Percentiles rank a stretch among this genome's conserved stretches.
phyloP scores from a whole-genome alignment of 1,140 invertebrate species.

The Hyposmocoma kahamanoa region DNA sequence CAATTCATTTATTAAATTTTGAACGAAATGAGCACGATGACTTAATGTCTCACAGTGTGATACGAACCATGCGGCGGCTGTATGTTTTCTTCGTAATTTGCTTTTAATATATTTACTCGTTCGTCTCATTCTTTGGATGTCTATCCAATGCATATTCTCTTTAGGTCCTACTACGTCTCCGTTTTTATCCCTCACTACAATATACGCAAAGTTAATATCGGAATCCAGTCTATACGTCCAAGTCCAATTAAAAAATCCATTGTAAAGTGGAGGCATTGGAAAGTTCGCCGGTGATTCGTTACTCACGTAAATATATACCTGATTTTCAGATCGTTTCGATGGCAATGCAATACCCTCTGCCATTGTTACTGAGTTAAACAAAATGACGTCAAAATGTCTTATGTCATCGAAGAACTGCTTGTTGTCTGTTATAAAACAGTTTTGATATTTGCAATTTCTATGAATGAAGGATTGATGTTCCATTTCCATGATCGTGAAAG shows the following conservation, averaged over 20 bases:
- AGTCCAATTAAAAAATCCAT: slow-evolving; percentile 77
- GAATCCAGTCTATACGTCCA: slow-evolving; percentile 75
- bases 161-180: slow-evolving; percentile 52
- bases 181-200: slow-evolving; percentile 50
- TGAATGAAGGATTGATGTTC: slow-evolving; percentile 47
- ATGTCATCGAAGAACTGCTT: slow-evolving; percentile 40
- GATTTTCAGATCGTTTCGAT: slow-evolving; percentile 36
- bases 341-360: slow-evolving; percentile 34
- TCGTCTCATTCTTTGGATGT: slow-evolving; percentile 13
- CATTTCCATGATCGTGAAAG: slow-evolving; percentile 32
- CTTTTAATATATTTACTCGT: slow-evolving; percentile 24
- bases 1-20: slow-evolving; percentile 75
- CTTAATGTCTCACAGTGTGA: slow-evolving; percentile 77
- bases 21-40: slow-evolving; percentile 74
- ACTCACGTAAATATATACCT: slow-evolving; percentile 71
- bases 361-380: slow-evolving; percentile 42
- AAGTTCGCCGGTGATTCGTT: slow-evolving; percentile 69
- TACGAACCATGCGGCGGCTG: slow-evolving; percentile 78
- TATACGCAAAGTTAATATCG: slow-evolving; percentile 68
- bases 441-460: slow-evolving; percentile 42
- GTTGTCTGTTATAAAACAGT: slow-evolving; percentile 51
- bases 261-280: slow-evolving; percentile 34
- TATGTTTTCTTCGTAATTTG: slow-evolving; percentile 49
- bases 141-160: slow-evolving; percentile 43
- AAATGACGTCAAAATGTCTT: slow-evolving; percentile 59